Evolutionary conservation across 2,888 invertebrate species (phyloP).

Genomic region (Maniola hyperantus): DNA sequence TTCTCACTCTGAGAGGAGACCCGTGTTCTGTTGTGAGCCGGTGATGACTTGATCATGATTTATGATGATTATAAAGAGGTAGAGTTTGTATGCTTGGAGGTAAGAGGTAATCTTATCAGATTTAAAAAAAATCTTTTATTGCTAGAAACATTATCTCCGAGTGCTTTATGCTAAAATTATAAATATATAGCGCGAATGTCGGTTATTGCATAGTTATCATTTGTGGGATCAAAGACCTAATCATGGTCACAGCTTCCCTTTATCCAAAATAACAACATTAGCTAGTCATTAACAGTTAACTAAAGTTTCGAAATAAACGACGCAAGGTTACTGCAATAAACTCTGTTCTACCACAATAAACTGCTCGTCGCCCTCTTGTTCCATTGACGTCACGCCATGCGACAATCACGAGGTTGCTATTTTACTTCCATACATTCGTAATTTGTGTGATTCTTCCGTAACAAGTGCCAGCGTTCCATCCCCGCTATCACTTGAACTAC

Average conservation of each 20-base stretch:
- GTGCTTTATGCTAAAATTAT: too few relatives aligned
- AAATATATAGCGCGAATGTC: too few relatives aligned
- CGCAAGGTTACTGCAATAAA: constrained; percentile 11
- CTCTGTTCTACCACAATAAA: constrained; percentile 25
- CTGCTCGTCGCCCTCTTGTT: constrained; percentile 15
- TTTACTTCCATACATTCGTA: constrained; percentile 21
- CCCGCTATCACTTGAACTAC: background rate
- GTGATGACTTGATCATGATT: too few relatives aligned
- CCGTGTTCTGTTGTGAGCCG: too few relatives aligned
- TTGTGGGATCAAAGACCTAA: too few relatives aligned
- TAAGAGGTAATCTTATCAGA: too few relatives aligned
- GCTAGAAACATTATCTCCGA: too few relatives aligned
- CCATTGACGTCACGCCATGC: constrained; percentile 40
- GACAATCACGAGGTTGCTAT: constrained; percentile 41
- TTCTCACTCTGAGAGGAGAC: too few relatives aligned
- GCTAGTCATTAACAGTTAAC: background rate
- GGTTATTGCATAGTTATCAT: too few relatives aligned
- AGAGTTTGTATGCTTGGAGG: background rate
- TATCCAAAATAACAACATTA: too few relatives aligned
- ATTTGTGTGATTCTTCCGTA: background rate
- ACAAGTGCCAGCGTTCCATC: background rate
- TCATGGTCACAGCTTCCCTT: too few relatives aligned
- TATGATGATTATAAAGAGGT: background rate
- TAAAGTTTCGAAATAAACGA: constrained; percentile 16
- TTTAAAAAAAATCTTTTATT: too few relatives aligned